A percentile compares a stretch with the other conserved stretches of the same genome.
Evolutionary conservation across 2,888 invertebrate species (phyloP).

Genomic region (Leucoma salicis): DNA sequence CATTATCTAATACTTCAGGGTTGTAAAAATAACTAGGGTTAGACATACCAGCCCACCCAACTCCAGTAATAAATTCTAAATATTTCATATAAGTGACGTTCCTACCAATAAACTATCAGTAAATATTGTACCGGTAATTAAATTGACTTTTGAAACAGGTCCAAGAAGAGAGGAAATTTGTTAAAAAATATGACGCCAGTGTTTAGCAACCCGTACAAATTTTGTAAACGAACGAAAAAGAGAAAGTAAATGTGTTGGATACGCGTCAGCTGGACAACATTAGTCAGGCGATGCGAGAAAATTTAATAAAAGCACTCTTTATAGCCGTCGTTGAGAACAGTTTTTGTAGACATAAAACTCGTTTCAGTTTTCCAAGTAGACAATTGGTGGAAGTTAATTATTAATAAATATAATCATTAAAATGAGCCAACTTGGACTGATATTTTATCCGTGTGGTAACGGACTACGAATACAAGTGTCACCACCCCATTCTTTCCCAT

Average conservation of each 20-base stretch:
- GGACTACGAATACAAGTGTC: too few species aligned
- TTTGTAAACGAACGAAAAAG: conserved; percentile 56
- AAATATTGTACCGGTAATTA: not conserved
- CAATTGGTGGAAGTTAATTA: conserved; percentile 17
- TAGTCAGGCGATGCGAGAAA: conserved; percentile 77
- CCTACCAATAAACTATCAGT: too few species aligned
- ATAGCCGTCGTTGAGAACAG: conserved; percentile 40
- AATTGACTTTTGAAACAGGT: conserved; percentile 6
- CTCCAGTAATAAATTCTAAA: too few species aligned
- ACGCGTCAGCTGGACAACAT: conserved; percentile 75
- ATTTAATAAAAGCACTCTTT: conserved; percentile 77
- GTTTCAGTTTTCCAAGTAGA: conserved; percentile 30
- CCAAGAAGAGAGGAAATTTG: conserved; percentile 23
- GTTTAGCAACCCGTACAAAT: conserved; percentile 51
- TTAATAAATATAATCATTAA: too few species aligned
- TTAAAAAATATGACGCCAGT: conserved; percentile 36
- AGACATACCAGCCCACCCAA: too few species aligned
- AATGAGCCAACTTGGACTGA: too few species aligned
- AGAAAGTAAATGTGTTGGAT: conserved; percentile 61
- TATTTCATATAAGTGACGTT: too few species aligned
- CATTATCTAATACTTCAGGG: too few species aligned
- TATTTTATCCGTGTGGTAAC: too few species aligned
- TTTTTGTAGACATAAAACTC: conserved; percentile 29
- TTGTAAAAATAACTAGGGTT: too few species aligned
- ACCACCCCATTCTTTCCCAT: too few species aligned